Percentiles rank a stretch among this genome's conserved stretches.
Evolutionary conservation across 2,797 vertebrate genomes (phyloP).

Genomic region (Zenarchopterus dispar): DNA sequence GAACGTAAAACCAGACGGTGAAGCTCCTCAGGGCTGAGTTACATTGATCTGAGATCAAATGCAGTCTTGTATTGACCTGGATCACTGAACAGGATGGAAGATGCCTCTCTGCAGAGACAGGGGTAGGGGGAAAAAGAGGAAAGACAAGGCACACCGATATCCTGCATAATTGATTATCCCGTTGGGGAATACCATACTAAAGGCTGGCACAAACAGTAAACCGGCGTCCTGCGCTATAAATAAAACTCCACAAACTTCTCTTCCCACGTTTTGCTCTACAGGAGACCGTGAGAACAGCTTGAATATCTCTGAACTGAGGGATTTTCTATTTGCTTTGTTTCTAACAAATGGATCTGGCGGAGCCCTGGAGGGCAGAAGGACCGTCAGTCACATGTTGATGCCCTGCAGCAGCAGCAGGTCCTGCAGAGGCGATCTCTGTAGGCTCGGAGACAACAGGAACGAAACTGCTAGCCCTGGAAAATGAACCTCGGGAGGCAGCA

Average conservation of each 20-base stretch:
- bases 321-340: constrained; percentile 22
- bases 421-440: constrained; percentile 4
- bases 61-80: constrained; percentile 52
- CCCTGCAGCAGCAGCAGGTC: background rate
- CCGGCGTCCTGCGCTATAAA: constrained; percentile 16
- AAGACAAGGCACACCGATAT: constrained; percentile 26
- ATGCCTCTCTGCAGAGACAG: constrained; percentile 30
- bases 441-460: background rate
- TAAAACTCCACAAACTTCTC: constrained; percentile 12
- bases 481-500: background rate
- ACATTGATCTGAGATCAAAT: constrained; percentile 60
- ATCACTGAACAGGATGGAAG: constrained; percentile 27
- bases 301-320: constrained; percentile 7
- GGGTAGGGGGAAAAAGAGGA: background rate
- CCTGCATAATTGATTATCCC: constrained; percentile 65
- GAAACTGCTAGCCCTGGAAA: constrained; percentile 7
- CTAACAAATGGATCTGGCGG: constrained; percentile 31
- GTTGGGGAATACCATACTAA: constrained; percentile 47
- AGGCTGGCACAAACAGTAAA: constrained; percentile 14
- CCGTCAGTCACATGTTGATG: constrained; percentile 50
- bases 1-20: constrained; percentile 13
- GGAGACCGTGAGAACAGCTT: constrained; percentile 25
- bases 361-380: constrained; percentile 29
- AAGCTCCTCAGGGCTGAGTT: constrained; percentile 20
- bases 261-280: constrained; percentile 11